These are phyloP conservation scores for Galeruca laticollis DNA, from an alignment of 2,888 invertebrate genomes.

Conservation along the genomic window DNA sequence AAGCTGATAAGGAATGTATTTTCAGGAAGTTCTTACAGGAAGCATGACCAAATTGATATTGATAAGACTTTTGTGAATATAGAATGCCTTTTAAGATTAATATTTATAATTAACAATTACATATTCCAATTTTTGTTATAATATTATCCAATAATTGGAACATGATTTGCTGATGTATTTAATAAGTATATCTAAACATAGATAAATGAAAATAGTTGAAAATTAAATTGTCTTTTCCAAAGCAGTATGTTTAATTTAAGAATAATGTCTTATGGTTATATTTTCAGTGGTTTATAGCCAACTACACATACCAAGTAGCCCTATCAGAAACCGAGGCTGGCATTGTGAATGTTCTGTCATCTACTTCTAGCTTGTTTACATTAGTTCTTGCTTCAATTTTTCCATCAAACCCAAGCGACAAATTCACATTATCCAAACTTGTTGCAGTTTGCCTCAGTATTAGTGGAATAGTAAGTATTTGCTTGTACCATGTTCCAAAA, in stretches of 20 bases:
- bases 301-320: conserved; percentile 92
- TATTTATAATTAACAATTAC: neutral
- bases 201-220: neutral
- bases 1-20: neutral
- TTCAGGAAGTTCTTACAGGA: conserved; percentile 4
- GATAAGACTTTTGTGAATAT: neutral
- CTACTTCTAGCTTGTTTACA: conserved; percentile 90
- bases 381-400: conserved; percentile 88
- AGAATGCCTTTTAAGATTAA: neutral
- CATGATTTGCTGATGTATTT: no score
- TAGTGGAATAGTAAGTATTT: conserved; percentile 78
- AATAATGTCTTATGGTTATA: conserved; percentile 18
- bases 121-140: no score
- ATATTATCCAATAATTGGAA: no score
- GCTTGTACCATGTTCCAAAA: neutral
- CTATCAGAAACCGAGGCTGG: conserved; percentile 86
- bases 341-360: conserved; percentile 89
- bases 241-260: neutral
- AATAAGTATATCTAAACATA: no score
- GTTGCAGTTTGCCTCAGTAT: conserved; percentile 84
- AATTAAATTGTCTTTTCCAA: neutral
- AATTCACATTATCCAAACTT: conserved; percentile 87
- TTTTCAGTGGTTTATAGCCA: conserved; percentile 93
- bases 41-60: conserved; percentile 1
- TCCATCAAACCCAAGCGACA: conserved; percentile 84